Base-by-base conservation (phyloP, 2,797 vertebrate species). In the Gila robusta region DNA sequence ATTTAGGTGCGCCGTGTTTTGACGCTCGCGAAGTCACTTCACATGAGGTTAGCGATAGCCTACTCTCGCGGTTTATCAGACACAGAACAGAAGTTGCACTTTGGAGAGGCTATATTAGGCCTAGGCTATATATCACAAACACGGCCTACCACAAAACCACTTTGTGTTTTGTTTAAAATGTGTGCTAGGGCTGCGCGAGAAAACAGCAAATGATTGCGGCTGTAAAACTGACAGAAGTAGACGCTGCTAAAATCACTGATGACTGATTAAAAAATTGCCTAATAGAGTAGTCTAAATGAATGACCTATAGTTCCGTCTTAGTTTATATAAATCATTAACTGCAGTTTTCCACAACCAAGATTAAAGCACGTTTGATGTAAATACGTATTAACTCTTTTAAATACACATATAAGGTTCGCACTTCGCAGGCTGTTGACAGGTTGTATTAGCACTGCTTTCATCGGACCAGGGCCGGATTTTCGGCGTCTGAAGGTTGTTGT, bases 391-490 rank as follows among this genome's bases (percentile, higher is more conserved):
- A 84, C 66, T 14, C 32, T 32, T 32, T 32, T 73, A 77, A 92
- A 92, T 93, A 86, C 91, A 92, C 92, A 90, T 88, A 90, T 91
- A 92, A 56, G 23, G 17, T 82, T 89, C 90, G 88, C 91, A 16
- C 16, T 49, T 49, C 47, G 5, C 47, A 89, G 92, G 89, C 90
- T 92, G 92, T 91, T 94, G 91, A 92, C 89, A 91, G 87, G 79
- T 91, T 89, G 90, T 92, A 87, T 92, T 90, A 54, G 90, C 88
- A 85, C 14, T 32, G 39, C 28, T 47, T 56, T 28, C 47, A 70
- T 79, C 74, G 59, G 8, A 73, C 72, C 64, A 74, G 86, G 47
- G 93, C 89, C 85, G 90, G 91, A 95, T 95, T 94, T 93, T 89
- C 90, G 87, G 88, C 79, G 88, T 72, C 70, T 66, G 79, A 26